Evolutionary conservation across 2,888 invertebrate genomes (phyloP), one percentile per base, ranked within the genome.

Genomic region (Megalurothrips usitatus): DNA sequence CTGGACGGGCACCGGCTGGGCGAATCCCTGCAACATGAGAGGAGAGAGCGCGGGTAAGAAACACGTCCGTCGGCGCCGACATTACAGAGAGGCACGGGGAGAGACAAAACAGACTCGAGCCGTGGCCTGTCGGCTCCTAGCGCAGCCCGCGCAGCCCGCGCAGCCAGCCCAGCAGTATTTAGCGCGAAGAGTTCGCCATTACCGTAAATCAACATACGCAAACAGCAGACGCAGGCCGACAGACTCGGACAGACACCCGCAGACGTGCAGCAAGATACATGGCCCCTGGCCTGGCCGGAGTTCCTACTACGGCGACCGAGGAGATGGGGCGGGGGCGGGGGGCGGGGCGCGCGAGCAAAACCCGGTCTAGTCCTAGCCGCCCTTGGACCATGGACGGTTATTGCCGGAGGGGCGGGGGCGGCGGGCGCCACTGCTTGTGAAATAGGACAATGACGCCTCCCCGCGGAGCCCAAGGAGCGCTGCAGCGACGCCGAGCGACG

Each of bases 1-100:
- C 94, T 91, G 81, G 94, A 95, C 84, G 94, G 92, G 88, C 94
- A 94, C 86, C 94, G 91, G 88, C 93, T 94, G 86, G 88, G 87
- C 85, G 90, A 88, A 88, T 94, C 94, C 89, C 94, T 95, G 92
- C 26, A 91, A 91, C 88, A 90, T 89, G 58, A 58, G 58, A 58
- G 17, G 19, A 52, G n/a, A 58, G 58, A 14, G 0, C 0, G 58
- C 19, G 58, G 58, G 17, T 58, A 58, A n/a, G 14, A 14, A 58
- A 58, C 17, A n/a, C 58, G 58, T 19, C 58, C 6, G 58, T 6
- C 58, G 6, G 58, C 58, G 58, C 58, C 58, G 58, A 58, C 34
- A 43, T 43, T 43, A 43, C 3, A 43, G 34, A 43, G 34, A 43
- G 34, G 6, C 3, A 43, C 3, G 34, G 34, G 34, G 34, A 43